phyloP scores from a whole-genome alignment of 2,113 vertebrate genomes.

The Rhizomys pruinosus region DNA sequence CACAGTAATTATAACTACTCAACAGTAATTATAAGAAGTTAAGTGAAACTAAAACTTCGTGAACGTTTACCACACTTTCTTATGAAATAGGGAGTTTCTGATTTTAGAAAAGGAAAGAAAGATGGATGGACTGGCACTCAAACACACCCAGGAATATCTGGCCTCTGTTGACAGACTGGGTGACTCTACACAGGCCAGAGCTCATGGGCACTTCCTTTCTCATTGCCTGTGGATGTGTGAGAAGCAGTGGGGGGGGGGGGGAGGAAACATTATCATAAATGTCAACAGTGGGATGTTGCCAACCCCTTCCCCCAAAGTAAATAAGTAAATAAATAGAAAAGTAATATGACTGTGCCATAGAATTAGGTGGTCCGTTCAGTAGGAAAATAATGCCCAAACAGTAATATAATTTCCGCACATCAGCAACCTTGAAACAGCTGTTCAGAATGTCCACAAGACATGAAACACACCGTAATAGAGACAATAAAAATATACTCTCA shows the following conservation, averaged over 20 bases:
- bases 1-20: not conserved
- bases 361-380: not conserved
- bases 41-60: not conserved
- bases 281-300: not conserved
- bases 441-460: not conserved
- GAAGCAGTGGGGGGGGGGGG: not conserved
- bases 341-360: not conserved
- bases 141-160: too few species aligned
- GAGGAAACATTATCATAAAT: not conserved
- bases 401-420: not conserved
- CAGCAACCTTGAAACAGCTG: not conserved
- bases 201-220: fast-evolving
- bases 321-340: not conserved
- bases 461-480: not conserved
- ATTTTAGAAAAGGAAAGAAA: not conserved
- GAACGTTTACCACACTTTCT: not conserved
- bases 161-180: too few species aligned
- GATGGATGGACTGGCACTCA: too few species aligned
- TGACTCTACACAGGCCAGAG: not conserved
- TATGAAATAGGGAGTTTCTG: too few species aligned
- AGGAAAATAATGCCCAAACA: not conserved
- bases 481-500: not conserved
- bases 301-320: not conserved
- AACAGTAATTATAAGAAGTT: not conserved
- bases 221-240: not conserved